Conservation (phyloP, 2,888 invertebrate species). For the Ennomos quercinarius region DNA sequence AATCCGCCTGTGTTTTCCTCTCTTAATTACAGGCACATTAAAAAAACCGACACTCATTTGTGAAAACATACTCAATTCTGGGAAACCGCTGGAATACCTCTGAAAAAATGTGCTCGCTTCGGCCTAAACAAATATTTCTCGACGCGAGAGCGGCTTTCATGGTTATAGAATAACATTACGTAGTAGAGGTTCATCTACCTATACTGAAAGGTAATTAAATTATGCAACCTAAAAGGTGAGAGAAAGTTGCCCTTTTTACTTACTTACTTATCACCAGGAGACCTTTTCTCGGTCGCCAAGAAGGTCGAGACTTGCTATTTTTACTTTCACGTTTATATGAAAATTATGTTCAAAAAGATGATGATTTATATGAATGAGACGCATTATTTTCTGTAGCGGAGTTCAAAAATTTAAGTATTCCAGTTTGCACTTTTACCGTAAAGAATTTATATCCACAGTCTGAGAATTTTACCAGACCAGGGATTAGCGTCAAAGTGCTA, state of each 20-base stretch:
- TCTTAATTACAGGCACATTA: constrained; percentile 30
- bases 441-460: too few species aligned
- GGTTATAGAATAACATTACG: constrained; percentile 35
- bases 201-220: constrained; percentile 38
- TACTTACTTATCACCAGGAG: constrained; percentile 23
- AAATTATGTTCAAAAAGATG: constrained; percentile 23
- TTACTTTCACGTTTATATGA: constrained; percentile 27
- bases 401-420: too few species aligned
- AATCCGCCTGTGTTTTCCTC: constrained; percentile 24
- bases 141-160: constrained; percentile 32
- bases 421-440: too few species aligned
- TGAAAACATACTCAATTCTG: constrained; percentile 37
- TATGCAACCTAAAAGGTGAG: constrained; percentile 34
- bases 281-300: constrained; percentile 24
- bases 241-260: constrained; percentile 31
- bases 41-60: constrained; percentile 36
- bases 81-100: constrained; percentile 25
- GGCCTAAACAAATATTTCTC: constrained; percentile 44
- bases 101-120: constrained; percentile 37
- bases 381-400: not conserved
- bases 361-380: constrained; percentile 26
- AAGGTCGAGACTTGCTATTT: constrained; percentile 16
- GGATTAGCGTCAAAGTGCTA: too few species aligned
- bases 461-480: too few species aligned
- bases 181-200: constrained; percentile 25